These are phyloP conservation scores for Cybosia mesomella DNA, from an alignment of 2,888 invertebrate species.

Conservation along the genomic window DNA sequence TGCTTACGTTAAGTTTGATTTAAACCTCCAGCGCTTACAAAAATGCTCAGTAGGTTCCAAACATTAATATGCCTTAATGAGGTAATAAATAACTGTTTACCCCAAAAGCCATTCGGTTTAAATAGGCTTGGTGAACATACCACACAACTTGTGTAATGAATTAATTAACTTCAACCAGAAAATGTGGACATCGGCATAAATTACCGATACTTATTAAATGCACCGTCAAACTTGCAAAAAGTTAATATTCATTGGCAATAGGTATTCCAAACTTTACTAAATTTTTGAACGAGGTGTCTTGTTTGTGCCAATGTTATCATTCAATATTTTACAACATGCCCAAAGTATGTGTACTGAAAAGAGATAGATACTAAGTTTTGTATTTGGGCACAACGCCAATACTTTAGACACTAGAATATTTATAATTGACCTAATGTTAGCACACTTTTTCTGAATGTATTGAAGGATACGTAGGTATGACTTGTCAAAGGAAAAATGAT, in stretches of 20 bases:
- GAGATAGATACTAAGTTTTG: background rate
- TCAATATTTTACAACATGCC: constrained; percentile 38
- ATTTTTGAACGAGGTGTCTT: constrained; percentile 70
- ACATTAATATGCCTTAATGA: constrained; percentile 56
- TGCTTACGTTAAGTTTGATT: background rate
- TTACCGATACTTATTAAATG: constrained; percentile 69
- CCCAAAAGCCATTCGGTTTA: constrained; percentile 62
- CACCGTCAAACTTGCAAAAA: constrained; percentile 24
- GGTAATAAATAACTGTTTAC: constrained; percentile 69
- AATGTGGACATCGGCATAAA: constrained; percentile 65
- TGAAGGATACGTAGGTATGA: too few species aligned
- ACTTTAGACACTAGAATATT: background rate
- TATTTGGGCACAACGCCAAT: too few species aligned
- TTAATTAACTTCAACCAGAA: constrained; percentile 68
- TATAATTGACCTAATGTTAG: background rate
- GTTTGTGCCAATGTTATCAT: constrained; percentile 72
- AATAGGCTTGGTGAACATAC: constrained; percentile 64
- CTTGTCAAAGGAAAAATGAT: too few species aligned
- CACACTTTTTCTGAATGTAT: too few species aligned
- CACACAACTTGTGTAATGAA: constrained; percentile 73
- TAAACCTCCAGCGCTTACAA: background rate
- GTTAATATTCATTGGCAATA: constrained; percentile 66
- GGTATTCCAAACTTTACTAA: constrained; percentile 63
- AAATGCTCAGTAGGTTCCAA: constrained; percentile 33
- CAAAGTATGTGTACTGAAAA: background rate